Evolutionary conservation across 2,113 vertebrate genomes (phyloP).

Genomic region (Nannospalax galili): DNA sequence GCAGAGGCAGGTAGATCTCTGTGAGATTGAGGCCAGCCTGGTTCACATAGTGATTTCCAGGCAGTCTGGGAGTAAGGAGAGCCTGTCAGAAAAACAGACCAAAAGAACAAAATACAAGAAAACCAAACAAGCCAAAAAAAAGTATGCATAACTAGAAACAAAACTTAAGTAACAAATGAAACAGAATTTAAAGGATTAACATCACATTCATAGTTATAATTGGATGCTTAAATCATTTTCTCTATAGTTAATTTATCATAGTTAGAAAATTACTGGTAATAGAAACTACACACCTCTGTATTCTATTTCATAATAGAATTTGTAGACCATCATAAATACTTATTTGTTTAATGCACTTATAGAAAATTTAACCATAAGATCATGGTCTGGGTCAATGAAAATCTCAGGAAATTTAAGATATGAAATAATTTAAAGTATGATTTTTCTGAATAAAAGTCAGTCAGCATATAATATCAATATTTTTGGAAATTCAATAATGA

Average conservation of each 20-base stretch:
- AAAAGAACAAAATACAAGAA: too few relatives aligned
- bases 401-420: not conserved
- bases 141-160: not conserved
- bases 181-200: not conserved
- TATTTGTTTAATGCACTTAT: not conserved
- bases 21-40: too few relatives aligned
- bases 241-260: not conserved
- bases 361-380: not conserved
- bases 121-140: too few relatives aligned
- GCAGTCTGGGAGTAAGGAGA: too few relatives aligned
- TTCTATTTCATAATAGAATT: not conserved
- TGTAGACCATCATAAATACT: not conserved
- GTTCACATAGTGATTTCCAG: too few relatives aligned
- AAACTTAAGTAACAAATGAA: not conserved
- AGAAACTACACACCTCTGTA: not conserved
- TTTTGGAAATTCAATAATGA: not conserved
- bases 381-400: not conserved
- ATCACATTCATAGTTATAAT: not conserved
- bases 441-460: not conserved
- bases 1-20: too few relatives aligned
- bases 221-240: not conserved
- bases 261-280: not conserved
- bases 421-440: conserved; percentile 26
- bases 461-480: not conserved
- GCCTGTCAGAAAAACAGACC: too few relatives aligned